These are phyloP conservation scores for Leptinotarsa rubiginosa DNA, from an alignment of 2,888 invertebrate genomes.

Conservation along the genomic window DNA sequence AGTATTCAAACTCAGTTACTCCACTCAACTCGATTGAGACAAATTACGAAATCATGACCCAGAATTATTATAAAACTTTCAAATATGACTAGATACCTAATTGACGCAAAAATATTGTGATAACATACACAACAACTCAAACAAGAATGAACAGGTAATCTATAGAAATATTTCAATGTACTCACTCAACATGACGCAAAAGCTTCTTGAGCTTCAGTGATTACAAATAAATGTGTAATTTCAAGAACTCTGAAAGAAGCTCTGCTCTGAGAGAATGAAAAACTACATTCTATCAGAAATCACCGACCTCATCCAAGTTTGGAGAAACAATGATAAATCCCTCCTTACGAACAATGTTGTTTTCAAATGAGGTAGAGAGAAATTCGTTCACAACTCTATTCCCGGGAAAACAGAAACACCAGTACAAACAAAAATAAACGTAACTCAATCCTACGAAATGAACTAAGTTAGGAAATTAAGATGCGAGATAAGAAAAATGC, in stretches of 20 bases:
- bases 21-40: no score
- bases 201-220: no score
- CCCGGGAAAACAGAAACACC: neutral
- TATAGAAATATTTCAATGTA: no score
- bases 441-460: constrained; percentile 13
- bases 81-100: no score
- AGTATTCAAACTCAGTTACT: no score
- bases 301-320: neutral
- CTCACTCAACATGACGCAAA: no score
- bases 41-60: no score
- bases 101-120: no score
- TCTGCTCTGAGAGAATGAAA: neutral
- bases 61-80: no score
- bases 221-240: no score
- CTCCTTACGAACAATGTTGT: constrained; percentile 25
- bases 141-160: no score
- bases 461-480: constrained; percentile 13
- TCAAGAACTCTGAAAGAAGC: neutral
- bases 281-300: neutral
- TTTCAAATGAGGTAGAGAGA: constrained; percentile 17
- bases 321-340: neutral
- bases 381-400: constrained; percentile 17
- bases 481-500: constrained; percentile 25
- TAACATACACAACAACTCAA: no score
- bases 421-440: constrained; percentile 20